Conservation (phyloP, 2,797 vertebrate genomes). For the Kryptopterus vitreolus region DNA sequence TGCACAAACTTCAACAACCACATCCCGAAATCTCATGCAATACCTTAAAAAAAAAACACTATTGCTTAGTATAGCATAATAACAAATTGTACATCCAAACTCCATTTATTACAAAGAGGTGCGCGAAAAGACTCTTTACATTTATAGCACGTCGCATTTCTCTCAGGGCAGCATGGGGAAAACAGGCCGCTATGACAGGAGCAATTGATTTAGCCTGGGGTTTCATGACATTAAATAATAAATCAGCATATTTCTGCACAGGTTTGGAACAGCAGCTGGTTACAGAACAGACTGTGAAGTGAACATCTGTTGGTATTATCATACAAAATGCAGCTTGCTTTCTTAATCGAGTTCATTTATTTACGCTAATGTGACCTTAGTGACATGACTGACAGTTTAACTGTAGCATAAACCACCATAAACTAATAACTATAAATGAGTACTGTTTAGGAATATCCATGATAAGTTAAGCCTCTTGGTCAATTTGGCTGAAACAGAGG, state of each 20-base stretch:
- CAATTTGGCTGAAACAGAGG: not conserved
- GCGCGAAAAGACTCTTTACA: not conserved
- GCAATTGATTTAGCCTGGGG: conserved; percentile 19
- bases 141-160: conserved; percentile 1
- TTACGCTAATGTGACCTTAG: not conserved
- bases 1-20: too few species aligned
- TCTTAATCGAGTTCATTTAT: not conserved
- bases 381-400: not conserved
- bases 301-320: not conserved
- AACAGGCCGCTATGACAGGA: conserved; percentile 17
- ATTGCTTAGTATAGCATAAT: too few species aligned
- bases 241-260: conserved; percentile 22
- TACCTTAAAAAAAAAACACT: too few species aligned
- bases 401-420: not conserved
- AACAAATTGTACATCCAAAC: too few species aligned
- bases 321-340: not conserved
- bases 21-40: too few species aligned
- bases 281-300: conserved; percentile 2
- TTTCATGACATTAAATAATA: conserved; percentile 29
- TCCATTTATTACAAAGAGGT: not conserved
- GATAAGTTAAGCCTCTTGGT: not conserved
- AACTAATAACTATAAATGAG: not conserved
- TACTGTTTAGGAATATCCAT: not conserved
- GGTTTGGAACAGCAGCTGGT: conserved; percentile 40
- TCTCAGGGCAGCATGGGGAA: not conserved